Conservation (phyloP, 2,888 invertebrate genomes). For the Siphonodentalium dalli region DNA sequence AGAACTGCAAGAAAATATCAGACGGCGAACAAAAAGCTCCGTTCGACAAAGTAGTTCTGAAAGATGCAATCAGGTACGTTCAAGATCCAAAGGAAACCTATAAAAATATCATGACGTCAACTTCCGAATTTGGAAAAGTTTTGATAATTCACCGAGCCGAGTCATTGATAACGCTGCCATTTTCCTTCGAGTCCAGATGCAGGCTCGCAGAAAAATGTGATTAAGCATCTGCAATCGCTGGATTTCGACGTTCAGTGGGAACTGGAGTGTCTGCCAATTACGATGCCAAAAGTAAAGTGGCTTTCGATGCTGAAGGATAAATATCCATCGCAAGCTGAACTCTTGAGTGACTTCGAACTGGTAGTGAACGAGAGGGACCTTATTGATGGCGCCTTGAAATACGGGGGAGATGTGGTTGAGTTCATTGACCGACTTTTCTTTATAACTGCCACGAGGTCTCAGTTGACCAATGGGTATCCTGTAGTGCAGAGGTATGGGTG, state of each 20-base stretch:
- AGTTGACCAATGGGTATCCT: conserved; percentile 35
- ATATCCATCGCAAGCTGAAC: conserved; percentile 58
- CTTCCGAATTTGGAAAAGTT: conserved; percentile 45
- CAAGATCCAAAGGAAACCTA: conserved; percentile 48
- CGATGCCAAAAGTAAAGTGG: conserved; percentile 57
- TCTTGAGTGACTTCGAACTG: conserved; percentile 52
- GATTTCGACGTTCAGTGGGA: conserved; percentile 60
- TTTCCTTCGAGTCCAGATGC: conserved; percentile 50
- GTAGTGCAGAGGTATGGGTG: conserved; percentile 39
- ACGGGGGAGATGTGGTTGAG: conserved; percentile 55
- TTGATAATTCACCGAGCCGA: conserved; percentile 56
- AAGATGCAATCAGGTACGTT: conserved; percentile 54
- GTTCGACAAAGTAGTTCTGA: conserved; percentile 56
- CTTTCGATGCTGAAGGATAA: conserved; percentile 53
- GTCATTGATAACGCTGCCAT: conserved; percentile 54
- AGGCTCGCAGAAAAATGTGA: conserved; percentile 50
- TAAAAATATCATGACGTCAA: conserved; percentile 46
- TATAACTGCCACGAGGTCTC: conserved; percentile 45
- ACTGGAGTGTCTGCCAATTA: conserved; percentile 53
- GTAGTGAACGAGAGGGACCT: conserved; percentile 54
- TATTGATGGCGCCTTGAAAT: conserved; percentile 60
- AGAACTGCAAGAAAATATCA: conserved; percentile 29
- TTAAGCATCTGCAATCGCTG: conserved; percentile 50
- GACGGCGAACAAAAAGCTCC: conserved; percentile 32
- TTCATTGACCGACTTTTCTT: conserved; percentile 58